Conservation (phyloP, 1,140 invertebrate genomes). For the Pseudomyrmex cubaensis region DNA sequence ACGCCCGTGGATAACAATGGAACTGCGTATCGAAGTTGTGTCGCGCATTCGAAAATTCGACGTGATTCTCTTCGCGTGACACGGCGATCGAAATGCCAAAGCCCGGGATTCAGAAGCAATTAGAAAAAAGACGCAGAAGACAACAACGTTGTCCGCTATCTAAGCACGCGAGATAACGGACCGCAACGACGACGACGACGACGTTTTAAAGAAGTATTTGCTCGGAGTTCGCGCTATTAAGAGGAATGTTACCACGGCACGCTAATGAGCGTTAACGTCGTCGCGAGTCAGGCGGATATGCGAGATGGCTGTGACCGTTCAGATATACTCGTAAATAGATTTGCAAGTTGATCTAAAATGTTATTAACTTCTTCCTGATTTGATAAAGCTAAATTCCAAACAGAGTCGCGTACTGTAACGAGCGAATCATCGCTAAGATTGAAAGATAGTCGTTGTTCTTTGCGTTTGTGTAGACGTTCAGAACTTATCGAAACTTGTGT, state of each 20-base stretch:
- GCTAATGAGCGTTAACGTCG: conserved; percentile 44
- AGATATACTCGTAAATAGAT: neutral
- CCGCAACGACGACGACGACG: too few species aligned
- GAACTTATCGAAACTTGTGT: neutral
- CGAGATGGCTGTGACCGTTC: neutral
- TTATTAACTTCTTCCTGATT: neutral
- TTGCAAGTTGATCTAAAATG: neutral
- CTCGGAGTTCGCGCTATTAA: conserved; percentile 25
- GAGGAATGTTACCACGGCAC: conserved; percentile 37
- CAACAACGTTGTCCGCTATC: neutral
- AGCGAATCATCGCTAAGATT: neutral
- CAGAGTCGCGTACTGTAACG: neutral
- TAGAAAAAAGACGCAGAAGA: conserved; percentile 23
- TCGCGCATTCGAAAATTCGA: conserved; percentile 46
- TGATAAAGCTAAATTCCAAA: conserved; percentile 15
- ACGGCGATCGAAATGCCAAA: conserved; percentile 25
- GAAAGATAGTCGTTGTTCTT: conserved; percentile 16
- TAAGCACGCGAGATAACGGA: conserved; percentile 51
- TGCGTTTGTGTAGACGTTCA: neutral
- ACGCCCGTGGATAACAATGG: conserved; percentile 7
- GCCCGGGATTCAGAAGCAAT: conserved; percentile 22
- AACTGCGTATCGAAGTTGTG: neutral
- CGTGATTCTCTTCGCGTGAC: conserved; percentile 30
- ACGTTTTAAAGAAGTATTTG: neutral
- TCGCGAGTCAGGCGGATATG: neutral